Percentiles rank a stretch among this genome's conserved stretches.
phyloP scores from a whole-genome alignment of 1,140 invertebrate species.

The Eriocheir sinensis region DNA sequence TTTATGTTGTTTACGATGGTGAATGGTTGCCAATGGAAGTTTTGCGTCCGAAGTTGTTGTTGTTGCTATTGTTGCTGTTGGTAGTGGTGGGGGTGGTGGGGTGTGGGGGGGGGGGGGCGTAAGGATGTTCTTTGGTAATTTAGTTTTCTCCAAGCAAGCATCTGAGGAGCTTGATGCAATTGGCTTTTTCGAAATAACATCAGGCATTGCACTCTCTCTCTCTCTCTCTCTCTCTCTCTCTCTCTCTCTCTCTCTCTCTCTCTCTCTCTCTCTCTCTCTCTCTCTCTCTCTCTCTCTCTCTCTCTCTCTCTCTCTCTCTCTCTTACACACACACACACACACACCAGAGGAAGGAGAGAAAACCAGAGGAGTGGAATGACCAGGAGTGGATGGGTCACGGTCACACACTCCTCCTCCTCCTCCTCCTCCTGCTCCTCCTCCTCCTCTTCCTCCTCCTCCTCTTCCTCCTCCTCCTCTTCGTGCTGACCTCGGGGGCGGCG shows the following conservation, averaged over 20 bases:
- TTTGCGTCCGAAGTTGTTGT: too few species aligned
- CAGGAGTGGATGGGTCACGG: background rate
- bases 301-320: slow-evolving; percentile 6
- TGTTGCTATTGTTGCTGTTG: background rate
- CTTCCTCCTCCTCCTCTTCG: background rate
- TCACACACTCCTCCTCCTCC: background rate
- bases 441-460: background rate
- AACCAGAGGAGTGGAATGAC: background rate
- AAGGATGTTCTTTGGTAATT: background rate
- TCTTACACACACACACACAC: background rate
- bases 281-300: background rate
- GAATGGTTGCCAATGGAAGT: too few species aligned
- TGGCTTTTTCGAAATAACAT: background rate
- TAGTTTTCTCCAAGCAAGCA: too few species aligned
- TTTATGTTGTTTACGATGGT: too few species aligned
- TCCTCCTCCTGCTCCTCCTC: background rate
- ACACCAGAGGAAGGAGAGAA: background rate
- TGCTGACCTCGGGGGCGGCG: background rate
- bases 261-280: too few species aligned
- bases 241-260: too few species aligned
- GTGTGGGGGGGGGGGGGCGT: background rate
- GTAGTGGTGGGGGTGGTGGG: background rate
- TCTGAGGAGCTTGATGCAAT: too few species aligned
- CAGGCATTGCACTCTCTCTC: background rate
- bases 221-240: slow-evolving; percentile 20